Conservation (phyloP, 2,113 vertebrate genomes). For the Triplophysa tibetana region DNA sequence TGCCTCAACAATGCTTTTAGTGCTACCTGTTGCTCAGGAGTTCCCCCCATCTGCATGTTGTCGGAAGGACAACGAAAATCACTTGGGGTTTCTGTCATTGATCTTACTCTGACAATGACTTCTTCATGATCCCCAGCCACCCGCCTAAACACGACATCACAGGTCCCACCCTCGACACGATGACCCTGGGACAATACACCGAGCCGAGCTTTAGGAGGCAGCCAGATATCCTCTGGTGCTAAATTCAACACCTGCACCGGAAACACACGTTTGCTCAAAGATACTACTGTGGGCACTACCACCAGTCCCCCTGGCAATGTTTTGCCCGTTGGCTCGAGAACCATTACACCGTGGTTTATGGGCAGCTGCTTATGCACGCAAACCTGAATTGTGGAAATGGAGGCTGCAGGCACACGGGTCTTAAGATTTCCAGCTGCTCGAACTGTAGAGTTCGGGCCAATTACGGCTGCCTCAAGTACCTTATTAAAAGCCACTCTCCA, state of each 20-base stretch:
- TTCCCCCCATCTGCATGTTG: constrained; percentile 4
- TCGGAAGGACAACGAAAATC: background rate
- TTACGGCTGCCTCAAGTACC: background rate
- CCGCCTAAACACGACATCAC: too few species aligned
- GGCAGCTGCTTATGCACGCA: background rate
- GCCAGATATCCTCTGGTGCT: background rate
- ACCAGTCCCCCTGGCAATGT: background rate
- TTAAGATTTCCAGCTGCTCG: background rate
- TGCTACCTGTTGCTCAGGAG: constrained; percentile 6
- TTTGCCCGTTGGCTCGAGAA: constrained; percentile 20
- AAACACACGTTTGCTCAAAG: background rate
- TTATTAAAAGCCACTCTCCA: background rate
- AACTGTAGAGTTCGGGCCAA: background rate
- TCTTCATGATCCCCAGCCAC: background rate
- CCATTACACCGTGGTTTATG: background rate
- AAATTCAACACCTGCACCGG: constrained; percentile 16
- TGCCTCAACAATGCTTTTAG: background rate
- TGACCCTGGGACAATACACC: background rate
- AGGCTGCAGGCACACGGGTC: constrained; percentile 8
- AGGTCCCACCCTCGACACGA: too few species aligned
- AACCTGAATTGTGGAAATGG: background rate
- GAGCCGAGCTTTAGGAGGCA: constrained; percentile 11
- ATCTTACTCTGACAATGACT: background rate
- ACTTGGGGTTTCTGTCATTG: background rate
- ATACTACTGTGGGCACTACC: background rate